A percentile compares a stretch with the other conserved stretches of the same genome.
Evolutionary conservation across 2,113 vertebrate genomes (phyloP).

Genomic region (Malurus cyaneus): DNA sequence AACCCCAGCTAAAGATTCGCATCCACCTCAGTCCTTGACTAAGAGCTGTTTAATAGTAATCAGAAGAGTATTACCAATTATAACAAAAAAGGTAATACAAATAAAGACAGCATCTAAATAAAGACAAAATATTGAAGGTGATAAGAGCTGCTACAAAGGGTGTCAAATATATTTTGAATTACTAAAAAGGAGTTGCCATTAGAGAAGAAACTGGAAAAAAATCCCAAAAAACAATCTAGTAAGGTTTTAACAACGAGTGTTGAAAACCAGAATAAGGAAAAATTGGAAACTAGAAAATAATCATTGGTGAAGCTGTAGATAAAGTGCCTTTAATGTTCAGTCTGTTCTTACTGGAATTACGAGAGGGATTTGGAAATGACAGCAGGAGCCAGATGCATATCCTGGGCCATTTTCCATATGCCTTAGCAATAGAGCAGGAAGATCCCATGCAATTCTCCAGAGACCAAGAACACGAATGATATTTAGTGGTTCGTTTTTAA

Average conservation of each 20-base stretch:
- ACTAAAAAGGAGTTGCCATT: not conserved
- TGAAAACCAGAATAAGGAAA: not conserved
- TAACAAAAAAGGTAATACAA: not conserved
- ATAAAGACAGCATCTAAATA: not conserved
- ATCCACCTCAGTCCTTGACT: not conserved
- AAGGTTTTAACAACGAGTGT: not conserved
- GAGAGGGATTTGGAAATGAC: not conserved
- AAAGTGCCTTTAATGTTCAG: not conserved
- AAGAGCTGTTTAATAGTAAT: not conserved
- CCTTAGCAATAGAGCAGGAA: not conserved
- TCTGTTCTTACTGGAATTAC: not conserved
- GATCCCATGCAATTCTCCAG: not conserved
- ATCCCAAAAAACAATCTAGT: fast-evolving
- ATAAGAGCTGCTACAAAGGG: not conserved
- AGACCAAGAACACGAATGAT: not conserved
- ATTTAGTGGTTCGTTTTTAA: not conserved
- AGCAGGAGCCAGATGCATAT: not conserved
- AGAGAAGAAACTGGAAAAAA: not conserved
- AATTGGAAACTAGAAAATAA: not conserved
- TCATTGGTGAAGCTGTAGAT: not conserved
- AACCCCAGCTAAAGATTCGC: not conserved
- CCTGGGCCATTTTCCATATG: not conserved
- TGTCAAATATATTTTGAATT: not conserved
- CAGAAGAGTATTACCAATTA: not conserved
- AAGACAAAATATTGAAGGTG: not conserved